These are phyloP conservation scores for Calliscelio sp. DNA, from an alignment of 2,888 invertebrate species.

Conservation along the genomic window DNA sequence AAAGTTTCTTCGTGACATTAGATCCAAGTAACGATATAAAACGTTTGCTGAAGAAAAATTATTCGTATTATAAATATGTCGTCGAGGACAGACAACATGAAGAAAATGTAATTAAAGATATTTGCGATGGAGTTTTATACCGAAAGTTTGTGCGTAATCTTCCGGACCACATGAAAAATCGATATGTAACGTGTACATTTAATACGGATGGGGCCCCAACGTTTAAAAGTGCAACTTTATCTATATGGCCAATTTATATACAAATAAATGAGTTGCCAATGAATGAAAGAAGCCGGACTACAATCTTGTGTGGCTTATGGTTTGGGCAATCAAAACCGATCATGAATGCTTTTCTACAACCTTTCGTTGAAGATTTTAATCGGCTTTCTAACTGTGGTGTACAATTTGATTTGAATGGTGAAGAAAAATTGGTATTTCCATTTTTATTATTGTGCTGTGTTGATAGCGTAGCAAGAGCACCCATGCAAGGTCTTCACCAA, in stretches of 20 bases:
- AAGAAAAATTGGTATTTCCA: too few relatives aligned
- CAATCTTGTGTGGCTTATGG: conserved; percentile 5
- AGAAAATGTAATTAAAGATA: conserved; percentile 4
- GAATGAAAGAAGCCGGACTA: neutral
- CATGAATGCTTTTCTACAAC: too few relatives aligned
- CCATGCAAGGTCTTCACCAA: conserved; percentile 22
- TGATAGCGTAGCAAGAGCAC: neutral
- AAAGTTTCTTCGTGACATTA: neutral
- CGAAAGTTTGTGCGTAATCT: conserved; percentile 21
- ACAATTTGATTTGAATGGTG: too few relatives aligned
- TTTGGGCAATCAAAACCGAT: too few relatives aligned
- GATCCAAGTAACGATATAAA: neutral
- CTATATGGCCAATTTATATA: conserved; percentile 11
- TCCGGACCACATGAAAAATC: neutral
- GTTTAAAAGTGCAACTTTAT: conserved; percentile 6
- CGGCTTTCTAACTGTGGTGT: too few relatives aligned
- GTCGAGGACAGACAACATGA: neutral
- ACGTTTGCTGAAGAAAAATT: neutral
- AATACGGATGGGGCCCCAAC: neutral
- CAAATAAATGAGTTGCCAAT: neutral
- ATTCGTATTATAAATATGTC: neutral
- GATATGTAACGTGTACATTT: conserved; percentile 7
- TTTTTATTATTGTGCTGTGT: too few relatives aligned
- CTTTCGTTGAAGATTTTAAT: too few relatives aligned
- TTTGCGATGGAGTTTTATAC: conserved; percentile 1